Base-by-base conservation (phyloP, 2,888 invertebrate species). In the Rambutsinella grinnellia region DNA sequence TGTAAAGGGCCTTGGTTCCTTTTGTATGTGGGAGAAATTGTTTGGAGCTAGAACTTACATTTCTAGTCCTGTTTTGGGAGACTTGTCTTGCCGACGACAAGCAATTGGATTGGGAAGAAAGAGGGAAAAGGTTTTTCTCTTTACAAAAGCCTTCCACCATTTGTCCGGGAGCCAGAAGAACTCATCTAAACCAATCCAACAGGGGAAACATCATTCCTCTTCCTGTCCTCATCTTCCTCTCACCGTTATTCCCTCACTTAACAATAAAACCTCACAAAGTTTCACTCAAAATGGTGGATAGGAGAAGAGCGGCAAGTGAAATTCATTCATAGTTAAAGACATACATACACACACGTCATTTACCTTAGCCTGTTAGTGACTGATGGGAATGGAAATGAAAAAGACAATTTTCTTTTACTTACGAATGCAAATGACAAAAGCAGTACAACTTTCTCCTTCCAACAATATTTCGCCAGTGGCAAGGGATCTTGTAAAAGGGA, bases 181-280 rank as follows among this genome's bases (percentile, higher is more conserved):
- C 71, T 71, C 71, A 65, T 71, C 71, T 65, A 65, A 71, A 71
- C 65, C 71, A 71, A 71, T 71, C 63, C 71, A 71, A 71, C 57
- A 63, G 65, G 71, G 71, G 71, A 65, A 65, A 71, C 63, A 71
- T 65, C 57, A 71, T 71, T 71, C 65, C 51, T 71, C 71, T 71
- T 75, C 61, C 75, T 62, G 75, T 75, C 67, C 27, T 68, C 75
- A 75, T 53, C 26, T 28, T 54, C 61, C 61, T 74, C 62, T 58
- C 62, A 67, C 61, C 56, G 21, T 67, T 54, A 36, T 47, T 49
- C 49, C 36, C 36, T 36, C 13, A 36, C 13, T 13, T 8, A 36
- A 36, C 6, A 36, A 36, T 36, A 13, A 13, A 36, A 36, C 13
- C 13, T 36, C 36, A 8, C 36, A n/a, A n/a, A 36, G 36, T 36